phyloP scores from a whole-genome alignment of 2,797 vertebrate genomes.

The Enoplosus armatus region DNA sequence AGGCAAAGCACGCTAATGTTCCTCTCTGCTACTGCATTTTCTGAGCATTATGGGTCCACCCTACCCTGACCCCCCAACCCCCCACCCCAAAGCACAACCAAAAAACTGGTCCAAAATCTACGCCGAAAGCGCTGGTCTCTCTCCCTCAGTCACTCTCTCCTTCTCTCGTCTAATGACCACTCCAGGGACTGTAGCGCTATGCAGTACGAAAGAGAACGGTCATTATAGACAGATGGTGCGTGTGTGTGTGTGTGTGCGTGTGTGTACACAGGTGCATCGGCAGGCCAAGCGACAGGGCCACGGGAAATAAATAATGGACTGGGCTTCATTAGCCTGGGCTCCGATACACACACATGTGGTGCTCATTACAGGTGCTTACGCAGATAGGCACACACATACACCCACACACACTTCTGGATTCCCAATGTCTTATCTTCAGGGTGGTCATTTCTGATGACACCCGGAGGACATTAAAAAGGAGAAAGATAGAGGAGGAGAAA shows the following conservation, averaged over 20 bases:
- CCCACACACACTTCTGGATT: constrained; percentile 64
- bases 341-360: constrained; percentile 84
- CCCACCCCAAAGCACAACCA: constrained; percentile 50
- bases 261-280: constrained; percentile 86
- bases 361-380: constrained; percentile 84
- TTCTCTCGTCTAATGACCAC: constrained; percentile 86
- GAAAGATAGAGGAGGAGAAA: constrained; percentile 37
- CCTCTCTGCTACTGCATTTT: constrained; percentile 57
- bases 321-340: constrained; percentile 83
- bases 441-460: constrained; percentile 77
- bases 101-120: constrained; percentile 70
- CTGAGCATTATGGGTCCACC: constrained; percentile 54
- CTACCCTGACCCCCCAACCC: constrained; percentile 47
- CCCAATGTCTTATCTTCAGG: constrained; percentile 79
- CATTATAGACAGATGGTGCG: constrained; percentile 86
- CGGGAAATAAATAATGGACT: constrained; percentile 86
- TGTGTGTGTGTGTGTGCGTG: constrained; percentile 55
- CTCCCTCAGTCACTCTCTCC: constrained; percentile 71
- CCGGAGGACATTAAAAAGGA: constrained; percentile 53
- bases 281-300: constrained; percentile 76
- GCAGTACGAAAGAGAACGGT: constrained; percentile 77
- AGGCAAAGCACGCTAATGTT: constrained; percentile 25
- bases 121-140: constrained; percentile 71
- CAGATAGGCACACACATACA: constrained; percentile 56
- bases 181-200: constrained; percentile 82